Evolutionary conservation across 1,140 invertebrate species (phyloP), one percentile per base, ranked within the genome.

Genomic region (Condylostylus longicornis): DNA sequence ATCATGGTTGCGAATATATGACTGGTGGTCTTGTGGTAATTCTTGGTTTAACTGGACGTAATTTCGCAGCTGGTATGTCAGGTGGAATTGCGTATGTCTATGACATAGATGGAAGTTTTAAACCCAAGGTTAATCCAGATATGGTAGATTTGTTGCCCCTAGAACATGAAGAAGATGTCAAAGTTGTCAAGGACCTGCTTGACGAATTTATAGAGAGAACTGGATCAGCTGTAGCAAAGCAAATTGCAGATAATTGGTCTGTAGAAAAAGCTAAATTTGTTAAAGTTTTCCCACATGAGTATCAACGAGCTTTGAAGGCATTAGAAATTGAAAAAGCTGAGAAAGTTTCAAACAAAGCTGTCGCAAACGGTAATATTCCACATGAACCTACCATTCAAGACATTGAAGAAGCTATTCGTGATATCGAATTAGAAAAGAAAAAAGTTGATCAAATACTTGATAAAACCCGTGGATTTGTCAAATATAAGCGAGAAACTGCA

Each of bases 1-100:
- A 98, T 69, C 94, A 98, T 64, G 94, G 91, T 19, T 98, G 95
- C 70, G 95, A 99, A 66, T 99, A 98, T 59, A 99, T 99, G 95
- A 99, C 95, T 27, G 94, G 90, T 18, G 93, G 93, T 41, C 67
- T 71, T 41, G 83, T 83, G 40, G 66, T 99, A 6, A 85, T 98
- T 55, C 69, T 98, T 9, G 93, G 93, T 5, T 66, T 81, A n/a
- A 94, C 89, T 10, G 93, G 93, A 37, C 68, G 90, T 38, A 99
- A 99, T 69, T 98, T 99, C 67, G 94, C 91, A 25, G 95, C 95
- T 38, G 95, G 94, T 48, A 97, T 97, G 91, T 91, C 54, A 48
- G 90, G 93, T 42, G 95, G 95, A 44, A 83, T 98, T 43, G 95
- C 95, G 1, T 99, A 90, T 58, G 81, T 97, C 8, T 82, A 87